These are phyloP conservation scores for Pachypeltis micranthus DNA, from an alignment of 1,140 invertebrate genomes.

Conservation along the genomic window DNA sequence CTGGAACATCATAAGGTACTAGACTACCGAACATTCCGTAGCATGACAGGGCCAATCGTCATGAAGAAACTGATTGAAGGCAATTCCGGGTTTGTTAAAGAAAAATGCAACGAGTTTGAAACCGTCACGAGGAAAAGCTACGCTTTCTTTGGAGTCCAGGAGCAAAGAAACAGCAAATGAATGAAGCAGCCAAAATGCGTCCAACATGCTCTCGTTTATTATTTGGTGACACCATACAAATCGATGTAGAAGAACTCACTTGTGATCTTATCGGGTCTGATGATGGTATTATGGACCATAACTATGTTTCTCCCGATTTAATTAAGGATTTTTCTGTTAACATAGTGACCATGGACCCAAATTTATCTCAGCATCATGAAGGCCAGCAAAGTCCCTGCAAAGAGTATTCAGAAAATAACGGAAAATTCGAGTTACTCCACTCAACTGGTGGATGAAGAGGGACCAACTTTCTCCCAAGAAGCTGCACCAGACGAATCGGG, in stretches of 20 bases:
- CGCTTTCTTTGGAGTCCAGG: not conserved
- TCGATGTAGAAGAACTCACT: not conserved
- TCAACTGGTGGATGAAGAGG: not conserved
- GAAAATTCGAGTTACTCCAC: not conserved
- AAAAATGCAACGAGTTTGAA: not conserved
- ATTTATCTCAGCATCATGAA: too few species aligned
- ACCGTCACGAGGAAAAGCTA: not conserved
- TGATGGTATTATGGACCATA: not conserved
- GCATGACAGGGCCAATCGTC: not conserved
- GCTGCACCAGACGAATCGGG: not conserved
- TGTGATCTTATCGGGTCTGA: not conserved
- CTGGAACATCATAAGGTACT: not conserved
- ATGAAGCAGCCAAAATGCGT: not conserved
- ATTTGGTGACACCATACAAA: not conserved
- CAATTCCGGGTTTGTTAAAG: not conserved
- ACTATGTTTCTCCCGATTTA: not conserved
- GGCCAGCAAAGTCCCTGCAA: not conserved
- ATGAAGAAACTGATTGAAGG: not conserved
- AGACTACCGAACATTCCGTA: not conserved
- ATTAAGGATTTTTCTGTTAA: not conserved
- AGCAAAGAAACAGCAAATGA: not conserved
- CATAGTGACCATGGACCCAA: not conserved
- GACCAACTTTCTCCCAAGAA: not conserved
- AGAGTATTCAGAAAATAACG: not conserved
- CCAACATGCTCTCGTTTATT: not conserved